Evolutionary conservation across 2,113 vertebrate species (phyloP).

Genomic region (Mohoua ochrocephala): DNA sequence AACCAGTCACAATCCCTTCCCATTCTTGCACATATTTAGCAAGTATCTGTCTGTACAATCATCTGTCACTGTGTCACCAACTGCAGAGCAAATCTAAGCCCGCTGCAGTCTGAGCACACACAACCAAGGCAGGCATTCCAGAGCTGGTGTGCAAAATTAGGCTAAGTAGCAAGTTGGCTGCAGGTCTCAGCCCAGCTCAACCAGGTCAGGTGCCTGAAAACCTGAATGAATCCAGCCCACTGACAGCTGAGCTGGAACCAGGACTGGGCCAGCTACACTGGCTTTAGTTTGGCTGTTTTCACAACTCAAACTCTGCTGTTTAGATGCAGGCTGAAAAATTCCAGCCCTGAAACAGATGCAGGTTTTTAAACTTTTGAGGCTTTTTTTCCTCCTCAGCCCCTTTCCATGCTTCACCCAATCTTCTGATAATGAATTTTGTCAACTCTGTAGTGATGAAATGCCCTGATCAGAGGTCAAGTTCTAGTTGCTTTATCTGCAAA

Average conservation of each 20-base stretch:
- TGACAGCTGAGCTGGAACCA: not conserved
- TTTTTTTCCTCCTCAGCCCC: not conserved
- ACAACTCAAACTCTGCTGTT: not conserved
- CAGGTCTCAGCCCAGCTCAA: not conserved
- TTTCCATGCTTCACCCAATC: not conserved
- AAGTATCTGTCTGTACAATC: not conserved
- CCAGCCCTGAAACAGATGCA: not conserved
- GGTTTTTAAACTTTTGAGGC: not conserved
- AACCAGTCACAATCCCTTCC: not conserved
- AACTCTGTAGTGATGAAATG: not conserved
- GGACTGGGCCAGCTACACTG: not conserved
- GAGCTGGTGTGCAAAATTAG: not conserved
- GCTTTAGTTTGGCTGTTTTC: not conserved
- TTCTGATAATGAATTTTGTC: not conserved
- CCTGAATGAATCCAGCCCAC: not conserved
- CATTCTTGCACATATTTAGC: not conserved
- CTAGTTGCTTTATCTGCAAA: not conserved
- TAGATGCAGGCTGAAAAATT: not conserved
- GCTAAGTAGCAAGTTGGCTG: rapidly evolving
- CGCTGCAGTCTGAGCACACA: not conserved
- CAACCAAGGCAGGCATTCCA: not conserved
- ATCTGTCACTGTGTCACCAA: not conserved
- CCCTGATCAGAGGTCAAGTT: not conserved
- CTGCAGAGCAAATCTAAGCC: not conserved
- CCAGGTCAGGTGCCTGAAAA: not conserved